A percentile compares a stretch with the other conserved stretches of the same genome.
Conservation (phyloP, 2,113 vertebrate genomes). For the Dinomys branickii region DNA sequence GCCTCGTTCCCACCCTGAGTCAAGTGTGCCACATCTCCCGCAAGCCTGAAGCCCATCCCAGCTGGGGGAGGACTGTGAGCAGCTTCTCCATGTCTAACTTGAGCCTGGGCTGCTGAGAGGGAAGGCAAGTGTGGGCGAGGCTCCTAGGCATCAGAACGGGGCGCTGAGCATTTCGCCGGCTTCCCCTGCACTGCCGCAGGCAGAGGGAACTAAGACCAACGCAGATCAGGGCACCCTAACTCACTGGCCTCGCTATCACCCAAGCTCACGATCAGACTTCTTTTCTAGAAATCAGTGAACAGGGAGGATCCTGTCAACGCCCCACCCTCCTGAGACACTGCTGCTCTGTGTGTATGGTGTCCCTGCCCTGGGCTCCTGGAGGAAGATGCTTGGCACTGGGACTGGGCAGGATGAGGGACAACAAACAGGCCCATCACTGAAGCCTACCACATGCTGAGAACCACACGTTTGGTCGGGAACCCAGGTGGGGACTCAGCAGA, state of each 20-base stretch:
- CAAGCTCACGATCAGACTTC: background rate
- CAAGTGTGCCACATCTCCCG: background rate
- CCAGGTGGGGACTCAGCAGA: no score
- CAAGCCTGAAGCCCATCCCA: background rate
- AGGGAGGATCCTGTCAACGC: background rate
- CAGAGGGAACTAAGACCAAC: background rate
- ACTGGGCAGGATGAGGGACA: accelerated
- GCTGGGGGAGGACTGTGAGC: background rate
- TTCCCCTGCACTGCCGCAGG: background rate
- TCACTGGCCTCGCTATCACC: background rate
- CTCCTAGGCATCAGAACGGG: background rate
- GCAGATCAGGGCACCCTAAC: background rate
- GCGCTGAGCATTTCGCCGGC: background rate
- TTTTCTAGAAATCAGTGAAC: background rate
- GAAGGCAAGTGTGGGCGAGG: background rate
- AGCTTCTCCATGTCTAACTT: conserved; percentile 3
- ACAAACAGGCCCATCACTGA: background rate
- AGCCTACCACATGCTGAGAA: background rate
- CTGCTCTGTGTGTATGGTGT: background rate
- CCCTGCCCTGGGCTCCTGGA: background rate
- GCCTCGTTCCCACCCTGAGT: accelerated
- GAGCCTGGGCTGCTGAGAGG: conserved; percentile 23
- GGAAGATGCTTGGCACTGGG: background rate
- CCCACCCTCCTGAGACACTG: background rate
- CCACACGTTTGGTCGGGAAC: no score